These are phyloP conservation scores for Condylura cristata DNA, from an alignment of 2,113 vertebrate genomes.

Conservation along the genomic window DNA sequence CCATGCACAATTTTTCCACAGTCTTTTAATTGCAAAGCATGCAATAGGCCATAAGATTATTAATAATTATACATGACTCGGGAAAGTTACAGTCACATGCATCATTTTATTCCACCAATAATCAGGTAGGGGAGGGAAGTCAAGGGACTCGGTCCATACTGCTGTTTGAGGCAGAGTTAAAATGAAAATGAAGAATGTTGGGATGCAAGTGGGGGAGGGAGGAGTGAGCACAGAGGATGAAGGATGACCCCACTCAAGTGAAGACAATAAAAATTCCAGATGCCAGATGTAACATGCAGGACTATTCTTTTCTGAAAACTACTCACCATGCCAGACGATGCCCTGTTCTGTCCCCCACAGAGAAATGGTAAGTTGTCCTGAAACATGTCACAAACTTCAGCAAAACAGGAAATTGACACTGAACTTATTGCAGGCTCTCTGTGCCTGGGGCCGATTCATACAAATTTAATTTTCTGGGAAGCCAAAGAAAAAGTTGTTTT, in stretches of 20 bases:
- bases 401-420: conserved; percentile 60
- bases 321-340: background rate
- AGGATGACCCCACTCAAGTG: background rate
- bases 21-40: background rate
- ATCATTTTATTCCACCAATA: background rate
- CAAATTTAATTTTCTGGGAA: conserved; percentile 57
- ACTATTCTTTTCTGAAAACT: conserved; percentile 37
- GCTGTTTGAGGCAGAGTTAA: accelerated
- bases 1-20: background rate
- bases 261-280: background rate
- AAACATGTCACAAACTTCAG: conserved; percentile 61
- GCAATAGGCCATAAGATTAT: background rate
- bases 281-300: background rate
- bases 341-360: background rate
- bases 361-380: background rate
- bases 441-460: conserved; percentile 50
- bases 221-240: background rate
- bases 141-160: background rate
- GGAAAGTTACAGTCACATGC: background rate
- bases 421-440: conserved; percentile 61
- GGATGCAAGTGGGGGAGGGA: background rate
- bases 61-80: background rate
- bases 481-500: background rate
- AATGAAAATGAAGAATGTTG: background rate
- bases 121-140: too few species aligned